Evolutionary conservation across 2,888 invertebrate species (phyloP).

Genomic region (Saturnia japonica): DNA sequence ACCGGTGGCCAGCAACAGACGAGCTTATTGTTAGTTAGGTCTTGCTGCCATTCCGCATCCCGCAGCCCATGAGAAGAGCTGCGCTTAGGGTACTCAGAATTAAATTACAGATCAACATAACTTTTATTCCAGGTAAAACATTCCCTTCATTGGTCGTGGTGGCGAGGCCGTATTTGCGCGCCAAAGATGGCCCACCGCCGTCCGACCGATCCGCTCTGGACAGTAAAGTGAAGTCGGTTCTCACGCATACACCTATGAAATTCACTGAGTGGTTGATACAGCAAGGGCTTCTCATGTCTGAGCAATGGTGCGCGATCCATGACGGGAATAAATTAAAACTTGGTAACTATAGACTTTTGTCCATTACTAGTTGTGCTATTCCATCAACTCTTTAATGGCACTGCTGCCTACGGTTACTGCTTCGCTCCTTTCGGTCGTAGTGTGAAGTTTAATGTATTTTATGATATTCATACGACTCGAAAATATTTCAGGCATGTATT

Average conservation of each 20-base stretch:
- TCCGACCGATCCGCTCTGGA: constrained; percentile 85
- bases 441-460: too few species aligned
- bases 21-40: too few species aligned
- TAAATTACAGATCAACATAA: too few species aligned
- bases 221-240: constrained; percentile 90
- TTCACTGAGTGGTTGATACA: constrained; percentile 96
- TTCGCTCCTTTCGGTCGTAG: too few species aligned
- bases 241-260: constrained; percentile 91
- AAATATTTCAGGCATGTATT: constrained; percentile 86
- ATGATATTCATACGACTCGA: not conserved
- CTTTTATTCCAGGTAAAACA: constrained; percentile 84
- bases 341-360: constrained; percentile 62
- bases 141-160: constrained; percentile 93
- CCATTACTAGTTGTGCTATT: too few species aligned
- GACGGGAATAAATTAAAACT: constrained; percentile 87
- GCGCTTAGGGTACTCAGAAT: too few species aligned
- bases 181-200: constrained; percentile 83
- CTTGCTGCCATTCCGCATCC: too few species aligned
- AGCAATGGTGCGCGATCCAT: constrained; percentile 89
- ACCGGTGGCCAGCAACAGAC: too few species aligned
- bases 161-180: constrained; percentile 89
- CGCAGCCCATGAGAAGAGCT: too few species aligned
- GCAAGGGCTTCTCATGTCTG: constrained; percentile 89
- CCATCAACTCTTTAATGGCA: too few species aligned
- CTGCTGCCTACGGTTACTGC: too few species aligned